Percentiles rank a stretch among this genome's conserved stretches.
Evolutionary conservation across 37 sponge, comb jelly and placozoan genomes (phyloP).

Genomic region (Diacarnus erythraeanus): DNA sequence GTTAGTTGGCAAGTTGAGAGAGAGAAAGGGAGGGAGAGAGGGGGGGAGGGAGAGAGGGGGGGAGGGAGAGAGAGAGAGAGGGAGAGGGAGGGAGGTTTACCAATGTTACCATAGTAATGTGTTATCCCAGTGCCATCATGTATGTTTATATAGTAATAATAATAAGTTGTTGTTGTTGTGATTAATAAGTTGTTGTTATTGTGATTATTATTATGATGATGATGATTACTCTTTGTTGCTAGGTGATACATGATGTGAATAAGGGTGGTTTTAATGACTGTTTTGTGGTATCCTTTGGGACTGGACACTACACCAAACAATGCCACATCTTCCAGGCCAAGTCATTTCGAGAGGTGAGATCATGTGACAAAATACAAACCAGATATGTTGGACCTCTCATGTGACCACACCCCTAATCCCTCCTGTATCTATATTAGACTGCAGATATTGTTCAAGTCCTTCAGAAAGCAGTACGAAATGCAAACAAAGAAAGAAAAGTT

Average conservation of each 20-base stretch:
- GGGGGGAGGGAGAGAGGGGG: not conserved
- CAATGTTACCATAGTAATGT: too few species aligned
- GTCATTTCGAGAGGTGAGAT: slow-evolving; percentile 52
- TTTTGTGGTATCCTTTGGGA: slow-evolving; percentile 32
- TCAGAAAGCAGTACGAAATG: slow-evolving; percentile 20
- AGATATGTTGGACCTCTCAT: not conserved
- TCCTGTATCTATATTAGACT: slow-evolving; percentile 16
- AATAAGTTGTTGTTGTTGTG: too few species aligned
- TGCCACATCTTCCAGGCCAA: slow-evolving; percentile 74
- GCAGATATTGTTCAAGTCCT: slow-evolving; percentile 42
- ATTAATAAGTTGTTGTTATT: too few species aligned
- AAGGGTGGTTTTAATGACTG: slow-evolving; percentile 47
- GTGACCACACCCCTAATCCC: not conserved
- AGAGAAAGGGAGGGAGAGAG: not conserved
- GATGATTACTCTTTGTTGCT: not conserved
- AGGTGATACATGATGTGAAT: slow-evolving; percentile 12
- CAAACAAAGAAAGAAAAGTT: not conserved
- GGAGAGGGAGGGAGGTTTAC: not conserved
- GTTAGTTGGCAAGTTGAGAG: not conserved
- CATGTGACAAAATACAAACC: not conserved
- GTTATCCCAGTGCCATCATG: too few species aligned
- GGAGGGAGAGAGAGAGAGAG: not conserved
- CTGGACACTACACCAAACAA: slow-evolving; percentile 33
- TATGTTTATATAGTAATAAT: too few species aligned
- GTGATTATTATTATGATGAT: too few species aligned